phyloP scores from a whole-genome alignment of 2,797 vertebrate genomes.

The Cichlasoma orientale region DNA sequence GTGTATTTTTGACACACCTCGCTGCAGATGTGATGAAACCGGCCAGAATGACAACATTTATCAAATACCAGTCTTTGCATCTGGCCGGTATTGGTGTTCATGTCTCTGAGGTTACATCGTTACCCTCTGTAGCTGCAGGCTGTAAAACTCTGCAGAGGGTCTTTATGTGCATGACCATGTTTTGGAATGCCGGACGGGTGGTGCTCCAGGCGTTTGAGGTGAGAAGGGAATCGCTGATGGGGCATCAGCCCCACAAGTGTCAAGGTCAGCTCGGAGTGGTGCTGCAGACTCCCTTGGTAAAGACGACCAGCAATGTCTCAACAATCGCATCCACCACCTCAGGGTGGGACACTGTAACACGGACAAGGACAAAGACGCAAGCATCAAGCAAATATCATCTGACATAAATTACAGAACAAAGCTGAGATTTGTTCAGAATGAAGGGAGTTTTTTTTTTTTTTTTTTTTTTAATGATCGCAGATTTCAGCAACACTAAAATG shows the following conservation, averaged over 20 bases:
- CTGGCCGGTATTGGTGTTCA: conserved; percentile 21
- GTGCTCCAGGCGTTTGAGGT: conserved; percentile 46
- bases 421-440: background rate
- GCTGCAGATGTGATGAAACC: conserved; percentile 45
- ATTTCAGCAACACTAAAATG: background rate
- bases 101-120: conserved; percentile 67
- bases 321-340: conserved; percentile 56
- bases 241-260: conserved; percentile 41
- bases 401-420: background rate
- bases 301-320: conserved; percentile 49
- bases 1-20: conserved; percentile 14
- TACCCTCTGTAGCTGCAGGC: conserved; percentile 58
- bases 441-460: background rate
- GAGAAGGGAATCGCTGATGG: conserved; percentile 46
- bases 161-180: conserved; percentile 32
- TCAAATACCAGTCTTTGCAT: conserved; percentile 58
- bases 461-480: background rate
- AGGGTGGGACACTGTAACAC: conserved; percentile 66
- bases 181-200: conserved; percentile 31
- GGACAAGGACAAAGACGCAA: conserved; percentile 61
- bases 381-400: conserved; percentile 25
- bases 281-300: conserved; percentile 60
- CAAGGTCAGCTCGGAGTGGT: conserved; percentile 49
- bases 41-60: conserved; percentile 74
- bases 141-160: conserved; percentile 42